Base-by-base conservation (phyloP, 2,888 invertebrate genomes). In the Morpho deidamia region DNA sequence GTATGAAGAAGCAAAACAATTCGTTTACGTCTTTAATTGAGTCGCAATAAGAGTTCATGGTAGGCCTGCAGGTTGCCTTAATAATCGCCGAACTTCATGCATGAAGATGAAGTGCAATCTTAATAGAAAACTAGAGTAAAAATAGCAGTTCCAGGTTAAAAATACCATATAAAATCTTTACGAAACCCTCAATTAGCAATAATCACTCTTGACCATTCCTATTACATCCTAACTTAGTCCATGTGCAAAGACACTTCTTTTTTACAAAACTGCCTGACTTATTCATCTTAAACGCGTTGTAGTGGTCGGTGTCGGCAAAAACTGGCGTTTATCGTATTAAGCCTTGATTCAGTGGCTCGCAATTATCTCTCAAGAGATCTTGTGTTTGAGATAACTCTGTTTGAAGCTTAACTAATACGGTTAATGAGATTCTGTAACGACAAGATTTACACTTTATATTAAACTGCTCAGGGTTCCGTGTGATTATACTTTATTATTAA, bases 381-480 rank as follows among this genome's bases (percentile, higher is more conserved):
- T 40, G 34, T 11, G 11, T 35, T 10, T 34, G 48, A 45, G 58
- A 58, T 58, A 51, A 48, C 51, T 44, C 47, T 5, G 44, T 51
- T 42, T 37, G 50, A 11, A 47, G 34, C 47, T 38, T 33, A 55
- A 44, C 32, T 56, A 38, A 49, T 48, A 41, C 52, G 52, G n/a
- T 35, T 51, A 55, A 55, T 48, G 55, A 34, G 37, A 43, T 45
- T 12, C 14, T 45, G 50, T 45, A 55, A 55, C 51, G 55, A 58
- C 42, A 12, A 37, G 10, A n/a, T 54, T 57, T 57, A 55, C 58
- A 55, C 58, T 58, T 41, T 42, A 55, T 58, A 51, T 52, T 48
- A 49, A 52, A 48, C 11, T 8, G 14, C 39, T 11, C 42, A 42
- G 42, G 14, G 14, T 11, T 32, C 39, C 46, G 8, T 1, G n/a